phyloP scores from a whole-genome alignment of 2,797 vertebrate species.

The Syndactyla subalaris region DNA sequence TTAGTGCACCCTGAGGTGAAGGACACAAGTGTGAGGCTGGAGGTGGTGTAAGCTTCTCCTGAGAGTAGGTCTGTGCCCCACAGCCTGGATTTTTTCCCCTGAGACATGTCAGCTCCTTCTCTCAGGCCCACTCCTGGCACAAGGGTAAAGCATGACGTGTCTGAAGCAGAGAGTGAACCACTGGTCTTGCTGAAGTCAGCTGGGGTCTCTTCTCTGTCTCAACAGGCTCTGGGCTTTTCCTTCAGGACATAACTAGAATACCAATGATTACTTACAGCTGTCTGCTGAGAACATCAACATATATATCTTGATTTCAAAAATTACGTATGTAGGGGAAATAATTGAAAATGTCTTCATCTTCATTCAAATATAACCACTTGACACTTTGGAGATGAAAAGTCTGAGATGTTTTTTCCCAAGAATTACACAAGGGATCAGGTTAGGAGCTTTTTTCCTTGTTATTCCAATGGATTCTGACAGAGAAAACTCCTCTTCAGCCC shows the following conservation, averaged over 20 bases:
- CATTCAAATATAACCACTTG: not conserved
- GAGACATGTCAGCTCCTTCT: not conserved
- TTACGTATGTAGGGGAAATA: not conserved
- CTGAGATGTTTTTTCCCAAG: not conserved
- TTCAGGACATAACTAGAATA: not conserved
- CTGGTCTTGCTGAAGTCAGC: not conserved
- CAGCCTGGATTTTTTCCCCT: not conserved
- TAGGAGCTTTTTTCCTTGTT: not conserved
- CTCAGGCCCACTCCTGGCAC: accelerated
- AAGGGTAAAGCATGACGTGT: accelerated
- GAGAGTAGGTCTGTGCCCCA: not conserved
- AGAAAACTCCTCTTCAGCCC: not conserved
- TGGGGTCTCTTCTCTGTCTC: not conserved
- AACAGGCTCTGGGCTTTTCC: not conserved
- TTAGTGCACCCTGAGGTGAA: not conserved
- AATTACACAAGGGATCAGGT: not conserved
- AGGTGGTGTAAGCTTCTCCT: not conserved
- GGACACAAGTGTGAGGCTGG: not conserved
- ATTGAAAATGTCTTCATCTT: not conserved
- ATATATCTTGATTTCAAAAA: not conserved
- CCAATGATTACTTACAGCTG: not conserved
- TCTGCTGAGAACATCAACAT: not conserved
- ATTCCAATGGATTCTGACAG: not conserved
- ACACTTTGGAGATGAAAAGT: not conserved
- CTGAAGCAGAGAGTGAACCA: not conserved